Base-by-base conservation (phyloP, 2,888 invertebrate genomes). In the Dicranocentrus wangi region DNA sequence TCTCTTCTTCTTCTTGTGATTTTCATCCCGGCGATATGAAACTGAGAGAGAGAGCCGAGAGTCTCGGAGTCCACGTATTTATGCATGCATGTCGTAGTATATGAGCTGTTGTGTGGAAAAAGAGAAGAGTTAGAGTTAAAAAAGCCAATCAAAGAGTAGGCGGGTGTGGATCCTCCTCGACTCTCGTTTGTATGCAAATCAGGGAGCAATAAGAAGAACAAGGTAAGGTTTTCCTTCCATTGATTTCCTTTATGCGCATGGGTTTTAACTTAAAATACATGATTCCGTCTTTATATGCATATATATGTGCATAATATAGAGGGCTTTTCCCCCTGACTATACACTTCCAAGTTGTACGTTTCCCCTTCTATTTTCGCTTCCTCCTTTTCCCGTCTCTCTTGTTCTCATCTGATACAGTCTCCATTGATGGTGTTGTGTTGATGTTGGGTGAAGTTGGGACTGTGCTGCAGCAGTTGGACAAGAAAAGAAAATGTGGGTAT, bases 101-200 rank as follows among this genome's bases (percentile, higher is more conserved):
- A 61, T 51, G 69, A 70, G 75, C 42, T 63, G 63, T 63, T 63
- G 42, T 25, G 19, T 75, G 23, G 73, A 51, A 27, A 58, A 68
- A 28, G 61, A 61, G 60, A 72, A 43, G 61, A 42, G 69, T 42
- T 28, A 75, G 73, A 70, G 81, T 75, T 66, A 69, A 76, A 70
- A 76, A 76, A 75, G 76, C 81, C 81, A 81, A 76, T 75, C 76
- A 75, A 81, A 81, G 75, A 76, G 76, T 81, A 76, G 81, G 75
- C 75, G 81, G 76, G 70, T 71, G 76, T 70, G 77, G 82, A 82
- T 76, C 77, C 77, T 82, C 73, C 72, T 71, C 72, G 78, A 72
- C 76, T 81, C 85, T 85, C 85, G 85, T 85, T 85, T 85, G 85
- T 85, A 85, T 85, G 85, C 85, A 85, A 85, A 85, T 84, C 83